Base-by-base conservation (phyloP, 1,140 invertebrate genomes). In the Meloidogyne floridensis region DNA sequence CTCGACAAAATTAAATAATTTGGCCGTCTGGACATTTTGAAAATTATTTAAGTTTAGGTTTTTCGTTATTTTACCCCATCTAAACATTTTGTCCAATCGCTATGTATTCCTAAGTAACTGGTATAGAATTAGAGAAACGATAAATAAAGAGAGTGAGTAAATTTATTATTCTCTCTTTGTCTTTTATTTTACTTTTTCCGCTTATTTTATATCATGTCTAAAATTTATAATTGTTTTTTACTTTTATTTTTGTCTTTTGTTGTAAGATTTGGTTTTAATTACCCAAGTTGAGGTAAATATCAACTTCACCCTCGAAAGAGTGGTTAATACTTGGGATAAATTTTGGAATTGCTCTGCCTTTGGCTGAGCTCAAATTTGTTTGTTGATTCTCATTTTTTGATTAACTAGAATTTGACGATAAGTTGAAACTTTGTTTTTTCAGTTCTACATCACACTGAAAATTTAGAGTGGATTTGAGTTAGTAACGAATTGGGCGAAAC, bases 1-100 rank as follows among this genome's bases (percentile, higher is more conserved):
- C n/a, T n/a, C 90, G 91, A 85, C 91, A 89, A 15, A n/a, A 42
- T 72, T 72, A 47, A 69, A 80, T 47, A 32, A 5, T 75, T 15
- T 59, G 5, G 42, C 32, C 11, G 2, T 53, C 6, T 65, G 47
- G 13, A 42, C 43, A 47, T 72, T 11, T 65, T 65, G 15, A 65
- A 65, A 65, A n/a, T 2, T 3, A n/a, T 3, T 0, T 5, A 4
- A n/a, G 56, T n/a, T 65, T 65, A n/a, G 56, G 15, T 15, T 65
- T n/a, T n/a, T 65, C 56, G 56, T 65, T 65, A n/a, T n/a, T 65
- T 65, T 65, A n/a, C 6, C 3, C 5, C 56, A 5, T 2, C n/a
- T 65, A 15, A 4, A n/a, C 56, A 65, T 65, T 65, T 65, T 65
- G 6, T 4, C 15, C 1, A n/a, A 7, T n/a, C 9, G 8, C 51